Base-by-base conservation (phyloP, 2,113 vertebrate genomes). In the Junco hyemalis region DNA sequence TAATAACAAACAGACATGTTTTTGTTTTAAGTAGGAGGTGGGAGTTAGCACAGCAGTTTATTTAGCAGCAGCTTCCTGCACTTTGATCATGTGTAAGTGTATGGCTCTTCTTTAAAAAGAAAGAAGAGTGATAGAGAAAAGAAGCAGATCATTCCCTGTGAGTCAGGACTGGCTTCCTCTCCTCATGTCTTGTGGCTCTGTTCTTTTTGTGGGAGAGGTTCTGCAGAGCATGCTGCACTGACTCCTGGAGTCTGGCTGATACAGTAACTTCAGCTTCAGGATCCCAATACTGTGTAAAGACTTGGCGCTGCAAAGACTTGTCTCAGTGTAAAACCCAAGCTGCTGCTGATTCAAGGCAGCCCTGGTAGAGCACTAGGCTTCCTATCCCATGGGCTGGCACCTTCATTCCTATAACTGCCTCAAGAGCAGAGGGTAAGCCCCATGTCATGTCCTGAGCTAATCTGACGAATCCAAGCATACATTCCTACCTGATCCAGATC, bases 41-140 rank as follows among this genome's bases (percentile, higher is more conserved):
- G 66, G 36, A 87, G 40, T 65, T 85, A 85, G 77, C 54, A 82
- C 24, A 65, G 72, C 45, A 82, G 61, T 91, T 95, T 91, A 87
- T 92, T 95, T 95, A 95, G 93, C 70, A 95, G 61, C 44, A 76
- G 53, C 64, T 91, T 95, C 84, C 73, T 95, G 53, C 77, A 69
- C 65, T 88, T 90, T 80, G 71, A 47, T 96, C 23, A 3, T 76
- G 44, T 81, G 45, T 83, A 80, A 88, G 47, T 84, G 35, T 73
- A 47, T 81, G 80, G 19, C 42, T 93, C 33, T 85, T 90, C 85
- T 79, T 87, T 86, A 88, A 88, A 96, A 94, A 73, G 35, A 70
- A 71, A 31, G 33, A 80, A 61, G 56, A 93, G 28, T 1, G 0
- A 38, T 56, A 56, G 33, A 79, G 89, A 76, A 51, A 73, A 84